Evolutionary conservation across 1,140 invertebrate genomes (phyloP), one percentile per base, ranked within the genome.

Genomic region (Matsumurasca onukii): DNA sequence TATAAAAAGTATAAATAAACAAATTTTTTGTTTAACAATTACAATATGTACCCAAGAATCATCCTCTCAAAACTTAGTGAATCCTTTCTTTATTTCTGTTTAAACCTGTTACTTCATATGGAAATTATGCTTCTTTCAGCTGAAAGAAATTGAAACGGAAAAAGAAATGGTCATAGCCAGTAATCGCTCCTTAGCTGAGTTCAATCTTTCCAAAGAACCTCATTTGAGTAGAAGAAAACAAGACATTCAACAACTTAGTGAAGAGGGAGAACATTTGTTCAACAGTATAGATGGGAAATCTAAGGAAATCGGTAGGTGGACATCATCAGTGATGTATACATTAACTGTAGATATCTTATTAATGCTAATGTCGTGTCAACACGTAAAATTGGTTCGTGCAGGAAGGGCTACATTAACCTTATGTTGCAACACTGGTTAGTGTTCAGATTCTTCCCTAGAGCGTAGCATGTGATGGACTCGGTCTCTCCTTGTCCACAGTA

Each of bases 171-270:
- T 95, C 55, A 87, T 96, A 75, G 91, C 89, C 1, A 90, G 88
- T 71, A 97, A 95, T 76, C 89, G 91, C 77, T 91, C 88, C 30
- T 79, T 94, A 62, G 93, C 94, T 1, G 94, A 97, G 78, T 90
- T 86, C 73, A 98, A 97, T 78, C 82, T 98, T 24, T 83, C 86
- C 17, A 88, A 88, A 75, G 91, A 96, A 80, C 91, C 93, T 34
- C 83, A 88, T 75, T 80, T 96, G n/a, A 84, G 88, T 49, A 86
- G 91, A 73, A 81, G 87, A 0, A 89, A 92, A 78, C 82, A 87
- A 72, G 80, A 82, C 31, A 76, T 97, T 2, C 84, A 85, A 70
- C 84, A 90, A 61, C 79, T 89, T 2, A 89, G 89, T 57, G 87
- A 90, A 75, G 80, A 85, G 72, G 90, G 89, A 45, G 86, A 87